Evolutionary conservation across 2,888 invertebrate genomes (phyloP), one percentile per base, ranked within the genome.

Genomic region (Diploptera punctata): DNA sequence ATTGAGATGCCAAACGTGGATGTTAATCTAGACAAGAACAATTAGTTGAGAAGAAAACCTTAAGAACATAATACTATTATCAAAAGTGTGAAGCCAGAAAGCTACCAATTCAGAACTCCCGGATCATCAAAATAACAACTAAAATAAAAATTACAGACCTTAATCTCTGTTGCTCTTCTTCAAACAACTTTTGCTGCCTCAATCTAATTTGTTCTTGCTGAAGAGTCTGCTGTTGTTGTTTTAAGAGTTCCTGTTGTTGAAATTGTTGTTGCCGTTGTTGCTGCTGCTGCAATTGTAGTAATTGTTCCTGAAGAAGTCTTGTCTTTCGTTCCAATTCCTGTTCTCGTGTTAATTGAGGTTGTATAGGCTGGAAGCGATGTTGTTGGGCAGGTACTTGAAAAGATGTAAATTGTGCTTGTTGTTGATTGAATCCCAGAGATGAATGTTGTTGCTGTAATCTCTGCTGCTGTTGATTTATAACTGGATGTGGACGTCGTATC

Each of bases 151-250:
- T 10, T 10, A 33, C 33, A 10, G n/a, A 21, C 26, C 65, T 47
- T 19, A 44, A 13, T 7, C 76, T 72, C 24, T 75, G 70, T 29
- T 77, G 76, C 49, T 77, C 73, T 62, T n/a, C n/a, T n/a, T n/a
- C n/a, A n/a, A n/a, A 89, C 26, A 90, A 77, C 68, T 83, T 83
- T 75, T 85, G 84, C 65, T 79, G 75, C 9, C 79, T 73, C 5
- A 79, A 19, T 78, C 74, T 47, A 85, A 76, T 75, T n/a, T 24
- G 21, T n/a, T 21, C 86, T 3, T 16, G 26, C 16, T 3, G 26
- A 16, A 7, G 57, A 3, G 16, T 16, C 4, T 3, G 18, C 21
- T 7, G 19, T 26, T 54, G 57, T 57, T 57, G 57, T 16, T 29
- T 86, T 73, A 77, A 76, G 68, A 78, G 73, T 49, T 75, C 71